Evolutionary conservation across 2,113 vertebrate species (phyloP).

Genomic region (Neoarius graeffei): DNA sequence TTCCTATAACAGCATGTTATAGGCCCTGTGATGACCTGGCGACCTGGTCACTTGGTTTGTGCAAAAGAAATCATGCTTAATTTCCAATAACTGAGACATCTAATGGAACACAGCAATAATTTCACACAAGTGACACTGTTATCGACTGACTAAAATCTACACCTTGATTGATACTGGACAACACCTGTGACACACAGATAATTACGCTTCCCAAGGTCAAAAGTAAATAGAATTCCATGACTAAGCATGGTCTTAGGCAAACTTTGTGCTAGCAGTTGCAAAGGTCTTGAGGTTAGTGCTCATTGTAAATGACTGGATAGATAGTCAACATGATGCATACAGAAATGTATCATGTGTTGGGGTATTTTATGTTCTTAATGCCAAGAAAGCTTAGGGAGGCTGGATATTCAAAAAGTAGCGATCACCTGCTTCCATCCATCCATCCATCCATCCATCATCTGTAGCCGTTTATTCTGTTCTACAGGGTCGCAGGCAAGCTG

Average conservation of each 20-base stretch:
- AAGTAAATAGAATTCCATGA: not conserved
- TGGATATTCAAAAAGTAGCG: not conserved
- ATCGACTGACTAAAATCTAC: not conserved
- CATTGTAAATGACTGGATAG: not conserved
- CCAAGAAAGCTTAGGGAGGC: not conserved
- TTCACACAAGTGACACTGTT: constrained; percentile 1
- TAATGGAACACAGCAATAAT: not conserved
- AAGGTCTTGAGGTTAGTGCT: not conserved
- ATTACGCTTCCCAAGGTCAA: not conserved
- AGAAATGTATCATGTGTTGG: not conserved
- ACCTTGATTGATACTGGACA: not conserved
- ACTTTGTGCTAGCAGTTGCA: not conserved
- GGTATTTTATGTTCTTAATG: not conserved
- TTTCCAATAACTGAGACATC: not conserved
- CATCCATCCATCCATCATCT: too few species aligned
- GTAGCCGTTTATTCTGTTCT: too few species aligned
- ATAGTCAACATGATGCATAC: not conserved
- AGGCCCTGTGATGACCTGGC: too few species aligned
- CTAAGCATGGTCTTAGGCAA: not conserved
- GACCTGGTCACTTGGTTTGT: not conserved
- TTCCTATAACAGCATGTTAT: not conserved
- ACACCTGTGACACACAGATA: not conserved
- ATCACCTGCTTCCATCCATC: too few species aligned
- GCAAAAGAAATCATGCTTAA: not conserved
- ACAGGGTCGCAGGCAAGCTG: too few species aligned